phyloP scores from a whole-genome alignment of 2,797 vertebrate genomes.

The Staurois parvus region DNA sequence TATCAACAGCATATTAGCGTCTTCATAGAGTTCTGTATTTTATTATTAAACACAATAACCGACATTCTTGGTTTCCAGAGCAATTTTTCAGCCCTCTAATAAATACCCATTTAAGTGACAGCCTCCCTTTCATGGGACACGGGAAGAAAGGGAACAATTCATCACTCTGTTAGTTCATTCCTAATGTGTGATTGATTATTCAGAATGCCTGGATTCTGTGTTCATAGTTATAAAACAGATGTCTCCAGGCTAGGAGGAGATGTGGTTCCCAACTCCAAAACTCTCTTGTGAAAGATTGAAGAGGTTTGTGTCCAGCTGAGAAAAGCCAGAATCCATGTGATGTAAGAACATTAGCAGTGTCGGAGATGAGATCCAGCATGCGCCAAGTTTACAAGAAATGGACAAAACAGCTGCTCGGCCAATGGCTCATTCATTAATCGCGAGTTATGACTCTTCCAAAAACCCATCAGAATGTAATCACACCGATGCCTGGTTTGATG shows the following conservation, averaged over 20 bases:
- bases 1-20: conserved; percentile 33
- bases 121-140: conserved; percentile 36
- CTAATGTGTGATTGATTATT: conserved; percentile 60
- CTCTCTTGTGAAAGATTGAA: conserved; percentile 57
- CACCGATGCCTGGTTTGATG: conserved; percentile 12
- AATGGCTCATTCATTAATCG: conserved; percentile 54
- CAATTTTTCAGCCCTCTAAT: conserved; percentile 46
- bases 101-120: conserved; percentile 57
- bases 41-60: conserved; percentile 36
- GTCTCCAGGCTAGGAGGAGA: conserved; percentile 52
- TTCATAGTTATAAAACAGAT: conserved; percentile 63
- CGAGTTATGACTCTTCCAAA: conserved; percentile 41
- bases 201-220: conserved; percentile 52
- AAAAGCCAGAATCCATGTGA: conserved; percentile 61
- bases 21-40: conserved; percentile 26
- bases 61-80: conserved; percentile 35
- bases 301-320: conserved; percentile 58
- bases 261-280: conserved; percentile 51
- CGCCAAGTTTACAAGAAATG: conserved; percentile 53
- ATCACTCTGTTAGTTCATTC: conserved; percentile 58
- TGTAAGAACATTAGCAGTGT: conserved; percentile 62
- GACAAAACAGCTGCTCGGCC: conserved; percentile 59
- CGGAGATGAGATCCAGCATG: conserved; percentile 54
- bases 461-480: conserved; percentile 45
- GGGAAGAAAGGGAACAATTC: conserved; percentile 48